Percentiles rank a stretch among this genome's conserved stretches.
Evolutionary conservation across 2,113 vertebrate species (phyloP).

Genomic region (Leptobrachium leishanense): DNA sequence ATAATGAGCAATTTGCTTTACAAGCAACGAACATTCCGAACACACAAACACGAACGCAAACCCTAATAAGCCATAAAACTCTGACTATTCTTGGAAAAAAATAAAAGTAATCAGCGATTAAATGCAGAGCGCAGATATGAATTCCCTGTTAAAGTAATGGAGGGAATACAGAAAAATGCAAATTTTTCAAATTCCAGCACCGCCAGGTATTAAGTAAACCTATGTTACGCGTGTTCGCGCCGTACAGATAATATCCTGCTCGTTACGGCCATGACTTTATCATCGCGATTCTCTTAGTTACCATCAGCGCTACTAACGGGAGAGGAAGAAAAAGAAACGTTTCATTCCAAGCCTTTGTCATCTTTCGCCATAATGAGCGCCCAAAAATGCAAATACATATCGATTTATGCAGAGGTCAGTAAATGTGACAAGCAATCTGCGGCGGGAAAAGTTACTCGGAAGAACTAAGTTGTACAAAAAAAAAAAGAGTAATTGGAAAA

Average conservation of each 20-base stretch:
- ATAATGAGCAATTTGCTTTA: too few relatives aligned
- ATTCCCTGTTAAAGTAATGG: neutral
- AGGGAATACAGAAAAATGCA: neutral
- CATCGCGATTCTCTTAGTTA: conserved; percentile 31
- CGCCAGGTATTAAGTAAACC: neutral
- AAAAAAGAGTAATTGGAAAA: conserved; percentile 68
- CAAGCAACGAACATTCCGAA: too few relatives aligned
- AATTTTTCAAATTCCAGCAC: neutral
- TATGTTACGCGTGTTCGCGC: neutral
- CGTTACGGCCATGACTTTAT: conserved; percentile 20
- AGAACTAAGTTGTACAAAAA: conserved; percentile 60
- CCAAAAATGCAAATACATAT: conserved; percentile 66
- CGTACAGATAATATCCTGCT: neutral
- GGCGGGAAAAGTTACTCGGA: conserved; percentile 55
- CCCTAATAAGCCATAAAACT: too few relatives aligned
- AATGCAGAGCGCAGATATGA: too few relatives aligned
- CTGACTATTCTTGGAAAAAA: too few relatives aligned
- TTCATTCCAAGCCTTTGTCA: conserved; percentile 56
- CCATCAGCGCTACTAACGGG: conserved; percentile 29
- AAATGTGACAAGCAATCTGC: conserved; percentile 61
- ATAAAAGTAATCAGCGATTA: too few relatives aligned
- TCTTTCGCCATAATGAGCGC: conserved; percentile 59
- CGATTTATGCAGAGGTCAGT: conserved; percentile 65
- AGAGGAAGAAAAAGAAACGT: conserved; percentile 13
- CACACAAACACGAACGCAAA: too few relatives aligned